Percentiles rank a stretch among this genome's conserved stretches.
Conservation (phyloP, 2,797 vertebrate genomes). For the Vultur gryphus region DNA sequence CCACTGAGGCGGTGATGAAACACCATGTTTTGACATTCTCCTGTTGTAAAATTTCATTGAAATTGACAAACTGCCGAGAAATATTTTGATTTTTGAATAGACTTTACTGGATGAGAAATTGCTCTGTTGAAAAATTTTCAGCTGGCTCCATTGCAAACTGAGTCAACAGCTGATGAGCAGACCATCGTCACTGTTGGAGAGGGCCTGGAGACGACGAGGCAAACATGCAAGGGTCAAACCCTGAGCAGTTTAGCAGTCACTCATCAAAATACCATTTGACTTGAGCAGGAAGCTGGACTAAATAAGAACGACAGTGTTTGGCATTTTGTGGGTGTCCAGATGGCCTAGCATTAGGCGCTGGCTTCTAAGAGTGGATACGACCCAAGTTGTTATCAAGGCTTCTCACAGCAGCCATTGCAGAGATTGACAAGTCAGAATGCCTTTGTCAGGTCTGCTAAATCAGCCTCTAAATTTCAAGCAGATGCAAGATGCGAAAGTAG, state of each 20-base stretch:
- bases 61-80: conserved; percentile 53
- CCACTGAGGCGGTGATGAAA: not conserved
- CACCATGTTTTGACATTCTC: conserved; percentile 58
- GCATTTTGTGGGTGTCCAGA: not conserved
- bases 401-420: not conserved
- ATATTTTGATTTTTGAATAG: conserved; percentile 64
- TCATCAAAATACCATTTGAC: not conserved
- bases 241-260: not conserved
- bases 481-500: not conserved
- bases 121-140: conserved; percentile 48
- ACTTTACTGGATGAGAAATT: conserved; percentile 33
- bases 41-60: conserved; percentile 58
- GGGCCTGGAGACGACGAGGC: not conserved
- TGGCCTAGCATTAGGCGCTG: not conserved
- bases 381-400: conserved; percentile 1
- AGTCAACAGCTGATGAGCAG: conserved; percentile 42
- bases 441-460: not conserved
- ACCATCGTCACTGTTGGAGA: conserved; percentile 13
- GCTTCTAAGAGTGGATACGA: not conserved
- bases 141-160: conserved; percentile 37
- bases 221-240: not conserved
- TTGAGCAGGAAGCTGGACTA: not conserved
- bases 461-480: conserved; percentile 20
- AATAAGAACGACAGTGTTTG: not conserved
- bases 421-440: not conserved